Base-by-base conservation (phyloP, 2,113 vertebrate species). In the Jacana jacana region DNA sequence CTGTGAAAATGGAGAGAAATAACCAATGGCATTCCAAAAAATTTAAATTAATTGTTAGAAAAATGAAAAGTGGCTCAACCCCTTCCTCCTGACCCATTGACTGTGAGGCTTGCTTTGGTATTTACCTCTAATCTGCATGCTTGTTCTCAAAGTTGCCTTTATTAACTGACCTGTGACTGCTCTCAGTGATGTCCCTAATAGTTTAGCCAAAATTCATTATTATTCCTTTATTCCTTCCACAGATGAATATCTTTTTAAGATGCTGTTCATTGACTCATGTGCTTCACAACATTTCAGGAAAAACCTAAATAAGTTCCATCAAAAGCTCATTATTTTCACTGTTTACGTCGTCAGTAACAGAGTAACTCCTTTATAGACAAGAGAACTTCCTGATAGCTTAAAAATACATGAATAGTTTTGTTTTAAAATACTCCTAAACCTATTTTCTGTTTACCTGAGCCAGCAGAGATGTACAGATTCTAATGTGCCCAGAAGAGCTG, bases 1-100 rank as follows among this genome's bases (percentile, higher is more conserved):
- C 51, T 18, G 0, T 64, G 48, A 30, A 95, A 92, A 75, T 11
- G 11, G 46, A 28, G 8, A 63, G 23, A 42, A 51, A 24, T 23
- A 16, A n/a, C 5, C n/a, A 17, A 17, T 0, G 40, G 40, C 27
- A 2, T 33, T 25, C 31, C 31, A 46, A 88, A 46, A 88, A 81
- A 17, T 39, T 23, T 9, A 7, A 91, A 63, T 17, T 31, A 60
- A 68, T 35, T 4, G 0, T 35, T 54, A 87, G n/a, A 54, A 96
- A 96, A 97, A 97, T 98, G 98, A 96, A 97, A 97, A 98, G 95
- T 98, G 97, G 98, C 97, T 98, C 92, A 83, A 51, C 78, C 35
- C 30, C 63, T 73, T 70, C 85, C 76, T 94, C 25, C 64, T 81
- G 37, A 80, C 90, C 85, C 70, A 28, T 11, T 86, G 54, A 8